Percentiles rank a stretch among this genome's conserved stretches.
Conservation (phyloP, 2,888 invertebrate genomes). For the Oligia fasciuncula region DNA sequence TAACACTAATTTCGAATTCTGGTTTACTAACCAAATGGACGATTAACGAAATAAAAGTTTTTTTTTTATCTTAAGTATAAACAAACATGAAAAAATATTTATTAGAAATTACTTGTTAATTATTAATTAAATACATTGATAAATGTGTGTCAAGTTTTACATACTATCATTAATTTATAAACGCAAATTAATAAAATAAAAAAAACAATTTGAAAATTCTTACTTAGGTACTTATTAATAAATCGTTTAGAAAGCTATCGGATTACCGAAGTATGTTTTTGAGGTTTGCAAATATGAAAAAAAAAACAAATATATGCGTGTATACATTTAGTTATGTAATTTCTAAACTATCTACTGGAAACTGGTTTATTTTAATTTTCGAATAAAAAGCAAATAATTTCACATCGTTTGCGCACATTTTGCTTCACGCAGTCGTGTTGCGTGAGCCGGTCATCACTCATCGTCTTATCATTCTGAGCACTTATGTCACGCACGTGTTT, state of each 20-base stretch:
- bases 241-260: neutral
- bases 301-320: too few species aligned
- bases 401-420: slow-evolving; percentile 33
- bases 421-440: slow-evolving; percentile 42
- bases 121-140: neutral
- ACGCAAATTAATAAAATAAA: neutral
- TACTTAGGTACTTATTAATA: neutral
- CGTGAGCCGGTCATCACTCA: slow-evolving; percentile 42
- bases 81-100: neutral
- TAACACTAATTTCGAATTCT: neutral
- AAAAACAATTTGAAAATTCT: neutral
- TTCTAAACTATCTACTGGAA: neutral
- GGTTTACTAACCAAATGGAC: neutral
- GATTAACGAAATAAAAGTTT: neutral
- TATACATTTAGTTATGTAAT: neutral
- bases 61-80: neutral
- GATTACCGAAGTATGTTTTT: neutral
- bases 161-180: neutral
- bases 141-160: neutral
- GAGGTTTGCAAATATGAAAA: neutral
- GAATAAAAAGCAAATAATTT: neutral
- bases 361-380: neutral
- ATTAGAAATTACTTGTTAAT: neutral
- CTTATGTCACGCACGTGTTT: slow-evolving; percentile 44
- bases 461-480: slow-evolving; percentile 49